Evolutionary conservation across 2,888 invertebrate species (phyloP).

Genomic region (Quadriops clusia): DNA sequence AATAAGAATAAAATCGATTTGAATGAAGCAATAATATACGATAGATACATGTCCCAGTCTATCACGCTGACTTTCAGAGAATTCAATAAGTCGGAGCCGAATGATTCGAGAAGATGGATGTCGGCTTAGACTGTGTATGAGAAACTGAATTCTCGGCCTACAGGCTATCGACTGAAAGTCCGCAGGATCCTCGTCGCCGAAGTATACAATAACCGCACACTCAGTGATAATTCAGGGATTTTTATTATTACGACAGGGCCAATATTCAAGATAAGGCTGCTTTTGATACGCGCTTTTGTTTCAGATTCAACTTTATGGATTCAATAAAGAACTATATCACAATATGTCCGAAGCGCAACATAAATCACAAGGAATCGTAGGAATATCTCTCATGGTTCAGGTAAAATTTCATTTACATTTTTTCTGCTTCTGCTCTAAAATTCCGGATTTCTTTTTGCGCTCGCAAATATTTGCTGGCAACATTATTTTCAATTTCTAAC

Average conservation of each 20-base stretch:
- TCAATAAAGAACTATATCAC: slow-evolving; percentile 92
- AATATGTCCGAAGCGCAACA: slow-evolving; percentile 94
- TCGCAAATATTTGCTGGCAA: too few species aligned
- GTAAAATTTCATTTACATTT: too few species aligned
- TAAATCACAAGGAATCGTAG: slow-evolving; percentile 93
- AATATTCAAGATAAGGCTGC: slow-evolving; percentile 6
- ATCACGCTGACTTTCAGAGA: slow-evolving; percentile 30
- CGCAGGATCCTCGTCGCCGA: too few species aligned
- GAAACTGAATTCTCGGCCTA: slow-evolving; percentile 9
- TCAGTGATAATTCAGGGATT: slow-evolving; percentile 5
- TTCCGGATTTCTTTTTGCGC: too few species aligned
- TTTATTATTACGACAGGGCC: too few species aligned
- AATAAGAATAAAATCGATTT: slow-evolving; percentile 24
- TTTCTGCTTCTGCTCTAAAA: too few species aligned
- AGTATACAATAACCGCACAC: slow-evolving; percentile 5
- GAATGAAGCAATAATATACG: slow-evolving; percentile 33
- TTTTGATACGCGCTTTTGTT: slow-evolving; percentile 23
- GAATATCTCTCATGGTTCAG: slow-evolving; percentile 90
- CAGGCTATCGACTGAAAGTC: slow-evolving; percentile 9
- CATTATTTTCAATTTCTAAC: too few species aligned
- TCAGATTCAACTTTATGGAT: slow-evolving; percentile 93
- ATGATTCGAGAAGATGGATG: slow-evolving; percentile 28
- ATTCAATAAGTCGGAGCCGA: slow-evolving; percentile 30
- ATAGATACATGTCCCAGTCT: slow-evolving; percentile 33
- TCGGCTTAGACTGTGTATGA: slow-evolving; percentile 21